These are phyloP conservation scores for Gymnoscopelus braueri DNA, from an alignment of 2,797 vertebrate genomes.

Conservation along the genomic window DNA sequence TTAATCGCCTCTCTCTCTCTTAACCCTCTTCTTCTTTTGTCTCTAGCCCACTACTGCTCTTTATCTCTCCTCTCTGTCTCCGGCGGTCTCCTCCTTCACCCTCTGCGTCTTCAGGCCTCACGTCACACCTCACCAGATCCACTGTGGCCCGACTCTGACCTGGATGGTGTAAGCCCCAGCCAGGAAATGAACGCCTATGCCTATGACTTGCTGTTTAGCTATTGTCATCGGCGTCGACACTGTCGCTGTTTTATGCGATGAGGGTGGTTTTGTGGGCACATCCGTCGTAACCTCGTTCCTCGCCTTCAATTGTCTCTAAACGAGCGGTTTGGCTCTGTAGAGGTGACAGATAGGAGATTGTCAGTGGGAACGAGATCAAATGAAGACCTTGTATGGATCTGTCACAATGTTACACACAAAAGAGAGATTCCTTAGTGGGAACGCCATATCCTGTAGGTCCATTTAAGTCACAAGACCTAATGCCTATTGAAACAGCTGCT, in stretches of 20 bases:
- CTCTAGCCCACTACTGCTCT: not conserved
- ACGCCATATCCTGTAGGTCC: constrained; percentile 56
- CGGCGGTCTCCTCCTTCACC: constrained; percentile 10
- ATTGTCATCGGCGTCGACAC: constrained; percentile 37
- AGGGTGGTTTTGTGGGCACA: not conserved
- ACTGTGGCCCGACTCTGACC: constrained; percentile 9
- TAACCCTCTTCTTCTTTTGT: constrained; percentile 10
- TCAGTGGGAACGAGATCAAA: constrained; percentile 40
- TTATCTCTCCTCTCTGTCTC: constrained; percentile 20
- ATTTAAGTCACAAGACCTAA: constrained; percentile 41
- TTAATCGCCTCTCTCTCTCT: not conserved
- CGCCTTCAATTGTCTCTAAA: constrained; percentile 41
- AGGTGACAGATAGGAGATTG: constrained; percentile 48
- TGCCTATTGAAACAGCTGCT: constrained; percentile 72
- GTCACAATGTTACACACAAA: constrained; percentile 35
- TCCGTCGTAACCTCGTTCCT: constrained; percentile 12
- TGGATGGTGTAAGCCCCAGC: constrained; percentile 13
- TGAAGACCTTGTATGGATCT: constrained; percentile 40
- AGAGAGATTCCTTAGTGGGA: constrained; percentile 29
- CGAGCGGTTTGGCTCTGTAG: constrained; percentile 9
- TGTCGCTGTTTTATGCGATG: too few relatives aligned
- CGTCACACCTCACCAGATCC: constrained; percentile 26
- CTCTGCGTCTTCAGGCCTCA: constrained; percentile 3
- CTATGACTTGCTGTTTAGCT: constrained; percentile 44
- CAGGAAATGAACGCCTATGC: constrained; percentile 36